These are phyloP conservation scores for Pyrochroa serraticornis DNA, from an alignment of 2,888 invertebrate species.

Conservation along the genomic window DNA sequence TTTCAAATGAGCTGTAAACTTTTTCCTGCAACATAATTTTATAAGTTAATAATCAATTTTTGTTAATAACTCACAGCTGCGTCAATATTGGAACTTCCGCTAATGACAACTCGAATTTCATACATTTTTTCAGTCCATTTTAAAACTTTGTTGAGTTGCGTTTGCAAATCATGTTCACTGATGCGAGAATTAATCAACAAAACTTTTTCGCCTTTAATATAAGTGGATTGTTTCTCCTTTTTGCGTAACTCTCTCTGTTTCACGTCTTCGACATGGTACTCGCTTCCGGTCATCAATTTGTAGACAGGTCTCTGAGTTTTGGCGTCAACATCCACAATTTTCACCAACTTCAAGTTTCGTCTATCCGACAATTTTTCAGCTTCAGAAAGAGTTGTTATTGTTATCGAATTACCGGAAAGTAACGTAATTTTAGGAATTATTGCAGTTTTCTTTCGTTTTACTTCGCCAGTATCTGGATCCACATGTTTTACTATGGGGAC, in stretches of 20 bases:
- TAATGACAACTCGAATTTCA: conserved; percentile 68
- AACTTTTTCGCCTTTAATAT: conserved; percentile 68
- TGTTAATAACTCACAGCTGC: conserved; percentile 50
- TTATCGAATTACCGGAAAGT: conserved; percentile 63
- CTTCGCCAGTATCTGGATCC: conserved; percentile 28
- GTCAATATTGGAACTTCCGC: conserved; percentile 57
- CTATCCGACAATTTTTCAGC: conserved; percentile 73
- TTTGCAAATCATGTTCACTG: conserved; percentile 69
- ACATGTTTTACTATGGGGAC: conserved; percentile 16
- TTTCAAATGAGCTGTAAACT: conserved; percentile 64
- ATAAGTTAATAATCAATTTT: conserved; percentile 1
- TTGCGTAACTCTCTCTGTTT: conserved; percentile 62
- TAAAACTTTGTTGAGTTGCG: conserved; percentile 67
- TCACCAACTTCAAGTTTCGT: conserved; percentile 72
- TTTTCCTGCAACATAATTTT: conserved; percentile 62
- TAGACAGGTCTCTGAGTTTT: conserved; percentile 74
- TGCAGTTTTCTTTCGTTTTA: conserved; percentile 47
- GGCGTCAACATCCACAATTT: conserved; percentile 69
- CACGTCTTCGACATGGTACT: conserved; percentile 68
- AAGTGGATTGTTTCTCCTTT: conserved; percentile 48
- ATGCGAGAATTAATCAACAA: conserved; percentile 68
- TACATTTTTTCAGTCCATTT: conserved; percentile 71
- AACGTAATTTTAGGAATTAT: conserved; percentile 70
- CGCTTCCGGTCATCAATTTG: conserved; percentile 70
- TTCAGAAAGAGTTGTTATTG: conserved; percentile 68